A percentile compares a stretch with the other conserved stretches of the same genome.
Evolutionary conservation across 2,113 vertebrate species (phyloP).

Genomic region (Dipodomys ordii): DNA sequence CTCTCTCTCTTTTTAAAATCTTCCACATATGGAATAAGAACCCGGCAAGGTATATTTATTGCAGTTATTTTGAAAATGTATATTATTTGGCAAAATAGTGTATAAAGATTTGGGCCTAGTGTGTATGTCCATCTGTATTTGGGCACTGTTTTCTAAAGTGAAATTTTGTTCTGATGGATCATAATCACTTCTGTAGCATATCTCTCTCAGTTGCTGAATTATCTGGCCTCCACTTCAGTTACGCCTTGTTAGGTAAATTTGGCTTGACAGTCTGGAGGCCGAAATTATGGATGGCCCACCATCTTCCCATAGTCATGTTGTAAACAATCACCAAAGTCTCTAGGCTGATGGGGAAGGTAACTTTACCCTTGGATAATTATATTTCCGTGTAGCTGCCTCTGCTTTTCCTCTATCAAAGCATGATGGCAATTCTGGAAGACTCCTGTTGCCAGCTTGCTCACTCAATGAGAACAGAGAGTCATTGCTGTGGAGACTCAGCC

Average conservation of each 20-base stretch:
- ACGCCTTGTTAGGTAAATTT: constrained; percentile 76
- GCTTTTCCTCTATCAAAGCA: neutral
- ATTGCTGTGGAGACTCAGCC: neutral
- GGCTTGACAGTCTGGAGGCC: constrained; percentile 39
- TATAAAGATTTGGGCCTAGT: constrained; percentile 63
- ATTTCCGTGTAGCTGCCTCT: neutral
- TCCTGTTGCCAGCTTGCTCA: neutral
- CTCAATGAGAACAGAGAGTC: neutral
- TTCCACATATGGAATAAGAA: constrained; percentile 50
- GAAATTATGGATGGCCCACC: constrained; percentile 1
- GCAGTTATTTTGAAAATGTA: constrained; percentile 71
- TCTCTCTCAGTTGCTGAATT: constrained; percentile 60
- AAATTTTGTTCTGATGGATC: constrained; percentile 74
- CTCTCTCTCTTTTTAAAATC: neutral
- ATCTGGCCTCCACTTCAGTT: constrained; percentile 43
- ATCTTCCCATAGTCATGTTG: constrained; percentile 15
- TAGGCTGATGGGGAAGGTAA: neutral
- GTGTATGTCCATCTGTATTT: constrained; percentile 64
- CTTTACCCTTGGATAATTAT: constrained; percentile 10
- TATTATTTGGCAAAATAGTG: constrained; percentile 74
- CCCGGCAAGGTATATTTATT: constrained; percentile 27
- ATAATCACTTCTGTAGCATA: constrained; percentile 46
- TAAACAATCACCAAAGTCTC: constrained; percentile 22
- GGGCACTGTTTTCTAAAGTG: constrained; percentile 67
- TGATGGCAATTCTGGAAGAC: neutral